Evolutionary conservation across 1,140 invertebrate species (phyloP), one percentile per base, ranked within the genome.

Genomic region (Parasteatoda tepidariorum): DNA sequence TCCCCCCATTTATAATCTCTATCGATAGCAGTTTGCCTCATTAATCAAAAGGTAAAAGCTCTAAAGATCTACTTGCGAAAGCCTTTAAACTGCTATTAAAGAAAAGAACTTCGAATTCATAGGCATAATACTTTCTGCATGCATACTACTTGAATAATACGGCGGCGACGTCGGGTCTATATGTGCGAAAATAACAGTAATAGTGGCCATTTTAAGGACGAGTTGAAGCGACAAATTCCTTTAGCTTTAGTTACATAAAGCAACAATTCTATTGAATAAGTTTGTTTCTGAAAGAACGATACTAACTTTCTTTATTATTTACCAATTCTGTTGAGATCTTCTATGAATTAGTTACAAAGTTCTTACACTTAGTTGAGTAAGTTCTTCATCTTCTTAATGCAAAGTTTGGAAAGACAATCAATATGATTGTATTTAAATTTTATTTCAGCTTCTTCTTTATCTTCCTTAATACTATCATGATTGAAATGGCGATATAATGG

Each of bases 41-140:
- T 71, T 31, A 71, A 54, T 71, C 68, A 71, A 71, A 34, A 71
- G 48, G 26, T 55, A 54, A n/a, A 71, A 71, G 41, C 66, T 68
- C 4, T 48, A 18, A 48, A 48, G 38, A 48, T 18, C 66, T 68
- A 33, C 24, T 41, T 38, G 34, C 31, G 41, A 68, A 68, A 68
- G 68, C 68, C 28, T 55, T 71, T 55, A 71, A 71, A 71, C 28
- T 33, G 48, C 68, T 28, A 71, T 34, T 71, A 24, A n/a, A 22
- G n/a, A n/a, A 71, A 57, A 54, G 70, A 15, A 6, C 24, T n/a
- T 57, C 54, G 38, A 33, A 55, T 57, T 68, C 26, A 57, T 73
- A 41, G 22, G 30, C 70, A 73, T 73, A 33, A 41, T 28, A 73
- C 70, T 31, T 28, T 54, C 48, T 57, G 15, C n/a, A n/a, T 15